These are phyloP conservation scores for Salvator merianae DNA, from an alignment of 2,113 vertebrate genomes.

Conservation along the genomic window DNA sequence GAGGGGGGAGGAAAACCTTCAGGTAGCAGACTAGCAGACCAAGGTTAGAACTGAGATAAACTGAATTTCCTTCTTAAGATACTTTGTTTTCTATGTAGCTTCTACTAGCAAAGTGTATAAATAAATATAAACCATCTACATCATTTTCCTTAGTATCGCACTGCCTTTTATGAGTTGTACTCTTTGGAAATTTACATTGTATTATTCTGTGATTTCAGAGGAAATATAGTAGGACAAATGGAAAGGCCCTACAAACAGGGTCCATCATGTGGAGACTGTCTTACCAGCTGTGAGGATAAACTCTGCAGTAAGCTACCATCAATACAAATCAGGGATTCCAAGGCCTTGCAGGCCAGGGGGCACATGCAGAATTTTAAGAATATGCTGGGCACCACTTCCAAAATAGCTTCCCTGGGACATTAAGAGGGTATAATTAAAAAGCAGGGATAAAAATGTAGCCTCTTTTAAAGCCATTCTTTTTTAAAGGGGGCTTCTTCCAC, in stretches of 20 bases:
- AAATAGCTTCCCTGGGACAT: too few species aligned
- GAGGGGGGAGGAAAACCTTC: too few species aligned
- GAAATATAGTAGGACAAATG: conserved; percentile 52
- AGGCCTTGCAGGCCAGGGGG: too few species aligned
- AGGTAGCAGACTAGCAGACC: neutral
- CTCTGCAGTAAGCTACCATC: conserved; percentile 74
- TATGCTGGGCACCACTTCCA: too few species aligned
- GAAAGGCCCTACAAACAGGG: conserved; percentile 60
- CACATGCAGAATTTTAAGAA: too few species aligned
- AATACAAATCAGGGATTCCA: too few species aligned
- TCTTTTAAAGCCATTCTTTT: too few species aligned
- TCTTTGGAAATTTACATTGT: neutral
- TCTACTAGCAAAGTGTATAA: neutral
- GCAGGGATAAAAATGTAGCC: too few species aligned
- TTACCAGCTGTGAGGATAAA: conserved; percentile 59
- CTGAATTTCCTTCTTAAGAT: too few species aligned
- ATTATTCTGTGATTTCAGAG: conserved; percentile 58
- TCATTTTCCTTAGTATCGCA: neutral
- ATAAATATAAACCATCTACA: neutral
- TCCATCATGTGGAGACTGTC: conserved; percentile 64
- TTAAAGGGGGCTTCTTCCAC: too few species aligned
- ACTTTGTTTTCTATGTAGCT: too few species aligned
- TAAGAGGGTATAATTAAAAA: too few species aligned
- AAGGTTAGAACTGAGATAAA: neutral
- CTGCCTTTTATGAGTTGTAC: neutral